Conservation (phyloP, 2,797 vertebrate species). For the Decapterus maruadsi region DNA sequence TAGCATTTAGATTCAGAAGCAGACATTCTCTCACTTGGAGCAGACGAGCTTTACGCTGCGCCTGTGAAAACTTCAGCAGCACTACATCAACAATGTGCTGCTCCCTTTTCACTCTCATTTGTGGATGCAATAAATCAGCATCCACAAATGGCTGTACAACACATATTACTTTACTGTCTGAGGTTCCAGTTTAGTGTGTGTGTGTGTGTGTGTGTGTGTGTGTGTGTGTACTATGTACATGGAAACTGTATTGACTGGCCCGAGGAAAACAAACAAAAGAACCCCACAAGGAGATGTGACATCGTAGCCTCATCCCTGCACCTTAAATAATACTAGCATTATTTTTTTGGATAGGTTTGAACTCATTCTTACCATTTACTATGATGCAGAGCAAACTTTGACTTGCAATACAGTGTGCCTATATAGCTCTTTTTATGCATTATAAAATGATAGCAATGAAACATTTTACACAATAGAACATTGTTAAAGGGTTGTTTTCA, state of each 20-base stretch:
- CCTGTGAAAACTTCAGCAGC: constrained; percentile 53
- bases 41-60: constrained; percentile 45
- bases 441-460: background rate
- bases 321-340: background rate
- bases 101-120: constrained; percentile 47
- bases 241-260: constrained; percentile 7
- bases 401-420: background rate
- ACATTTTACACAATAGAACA: too few relatives aligned
- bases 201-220: background rate
- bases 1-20: constrained; percentile 74
- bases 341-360: background rate
- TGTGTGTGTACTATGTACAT: constrained; percentile 9
- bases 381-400: too few relatives aligned
- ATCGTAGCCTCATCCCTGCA: too few relatives aligned
- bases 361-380: too few relatives aligned
- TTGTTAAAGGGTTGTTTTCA: too few relatives aligned
- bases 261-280: background rate
- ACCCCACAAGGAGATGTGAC: too few relatives aligned
- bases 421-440: background rate
- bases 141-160: constrained; percentile 24
- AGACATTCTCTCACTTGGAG: constrained; percentile 60
- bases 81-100: constrained; percentile 48
- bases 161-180: constrained; percentile 17
- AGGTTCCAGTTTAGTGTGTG: background rate
- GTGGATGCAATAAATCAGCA: constrained; percentile 34